Evolutionary conservation across 2,888 invertebrate genomes (phyloP), one percentile per base, ranked within the genome.

Genomic region (Taphrorychus bicolor): DNA sequence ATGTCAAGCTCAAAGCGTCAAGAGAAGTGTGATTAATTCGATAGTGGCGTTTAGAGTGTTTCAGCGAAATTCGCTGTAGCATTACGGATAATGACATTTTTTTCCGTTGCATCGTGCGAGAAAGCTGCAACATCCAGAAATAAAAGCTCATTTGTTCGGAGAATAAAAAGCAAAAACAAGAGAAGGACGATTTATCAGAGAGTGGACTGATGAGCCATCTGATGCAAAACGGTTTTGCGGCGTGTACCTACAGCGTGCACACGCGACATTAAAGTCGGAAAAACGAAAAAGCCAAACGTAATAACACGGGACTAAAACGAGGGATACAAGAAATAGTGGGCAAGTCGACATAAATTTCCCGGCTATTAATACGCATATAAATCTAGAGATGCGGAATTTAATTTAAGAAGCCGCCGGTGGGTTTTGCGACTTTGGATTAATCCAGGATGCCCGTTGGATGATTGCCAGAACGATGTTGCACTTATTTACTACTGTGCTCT

Each of bases 301-400:
- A 45, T 16, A 63, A 63, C 57, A 62, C 18, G 62, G 40, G 32
- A 51, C 42, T 58, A 52, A 58, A 52, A 48, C 23, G 19, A 49
- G 17, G 23, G 65, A 59, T 59, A 65, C 65, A 65, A 65, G 65
- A 65, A 45, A 45, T 45, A 45, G 45, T 45, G 17, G 45, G 45
- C 45, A 45, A 45, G 53, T 17, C 56, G 41, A 19, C 66, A 66
- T 66, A 71, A 71, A 72, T 71, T 66, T 63, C 62, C 58, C 66
- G 70, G 69, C 72, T 73, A 73, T 73, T 73, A 73, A 72, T 73
- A 73, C 71, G 69, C 71, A 67, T 69, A 73, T 72, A 73, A 73
- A 73, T 72, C 71, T 70, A 62, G 61, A 62, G 61, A 63, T 71
- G 72, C 69, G 75, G 76, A 77, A 78, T 78, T 77, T 78, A 77